Evolutionary conservation across 2,113 vertebrate genomes (phyloP).

Genomic region (Tragulus kanchil): DNA sequence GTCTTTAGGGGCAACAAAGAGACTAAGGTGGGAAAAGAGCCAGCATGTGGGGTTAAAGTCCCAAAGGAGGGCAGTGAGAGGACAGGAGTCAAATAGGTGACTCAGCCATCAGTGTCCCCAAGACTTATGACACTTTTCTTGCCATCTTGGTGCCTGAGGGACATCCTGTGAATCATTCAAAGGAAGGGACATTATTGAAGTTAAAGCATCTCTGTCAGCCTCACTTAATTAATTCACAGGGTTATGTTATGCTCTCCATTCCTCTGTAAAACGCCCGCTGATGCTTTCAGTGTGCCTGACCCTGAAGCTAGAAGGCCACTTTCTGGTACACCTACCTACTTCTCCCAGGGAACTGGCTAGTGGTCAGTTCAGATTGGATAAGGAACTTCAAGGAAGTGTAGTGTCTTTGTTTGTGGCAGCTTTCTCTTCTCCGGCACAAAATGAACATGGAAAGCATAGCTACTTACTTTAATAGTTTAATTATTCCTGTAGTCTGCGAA

Average conservation of each 20-base stretch:
- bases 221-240: not conserved
- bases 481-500: not conserved
- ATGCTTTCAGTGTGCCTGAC: not conserved
- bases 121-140: not conserved
- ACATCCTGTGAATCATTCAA: not conserved
- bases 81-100: not conserved
- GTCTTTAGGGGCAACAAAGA: not conserved
- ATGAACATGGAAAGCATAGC: not conserved
- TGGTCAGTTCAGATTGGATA: not conserved
- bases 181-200: not conserved
- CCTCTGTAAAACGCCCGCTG: not conserved
- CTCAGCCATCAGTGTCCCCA: not conserved
- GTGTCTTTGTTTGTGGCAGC: not conserved
- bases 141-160: not conserved
- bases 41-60: not conserved
- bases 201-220: not conserved
- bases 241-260: not conserved
- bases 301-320: not conserved
- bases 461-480: not conserved
- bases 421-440: not conserved
- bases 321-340: not conserved
- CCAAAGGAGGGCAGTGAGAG: not conserved
- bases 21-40: not conserved
- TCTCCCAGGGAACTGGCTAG: not conserved
- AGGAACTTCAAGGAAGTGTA: not conserved